These are phyloP conservation scores for Syngnathus scovelli DNA, from an alignment of 2,113 vertebrate species.

Conservation along the genomic window DNA sequence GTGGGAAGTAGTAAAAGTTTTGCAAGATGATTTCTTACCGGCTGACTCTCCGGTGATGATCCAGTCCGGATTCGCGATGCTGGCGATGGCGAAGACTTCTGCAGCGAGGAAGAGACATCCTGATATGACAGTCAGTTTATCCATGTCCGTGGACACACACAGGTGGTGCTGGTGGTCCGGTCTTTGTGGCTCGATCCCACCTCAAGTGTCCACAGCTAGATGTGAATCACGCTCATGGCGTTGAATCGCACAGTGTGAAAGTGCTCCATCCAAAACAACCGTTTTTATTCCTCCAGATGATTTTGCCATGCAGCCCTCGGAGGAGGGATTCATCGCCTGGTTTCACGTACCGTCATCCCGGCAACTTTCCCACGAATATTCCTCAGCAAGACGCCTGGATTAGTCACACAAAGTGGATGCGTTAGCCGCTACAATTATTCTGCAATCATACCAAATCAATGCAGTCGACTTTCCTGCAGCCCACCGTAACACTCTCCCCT, in stretches of 20 bases:
- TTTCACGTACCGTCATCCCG: constrained; percentile 11
- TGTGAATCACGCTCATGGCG: constrained; percentile 16
- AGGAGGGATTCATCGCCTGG: constrained; percentile 13
- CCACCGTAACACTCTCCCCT: constrained; percentile 12
- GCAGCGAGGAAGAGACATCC: constrained; percentile 93
- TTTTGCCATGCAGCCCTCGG: constrained; percentile 2
- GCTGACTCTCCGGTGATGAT: constrained; percentile 90
- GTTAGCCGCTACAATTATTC: not conserved
- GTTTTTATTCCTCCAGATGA: not conserved
- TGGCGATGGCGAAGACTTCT: constrained; percentile 95
- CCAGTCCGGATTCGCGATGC: constrained; percentile 92
- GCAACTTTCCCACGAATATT: not conserved
- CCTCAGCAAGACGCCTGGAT: not conserved
- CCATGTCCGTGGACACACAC: constrained; percentile 67
- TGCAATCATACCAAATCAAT: not conserved
- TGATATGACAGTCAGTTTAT: constrained; percentile 95
- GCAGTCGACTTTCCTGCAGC: constrained; percentile 26
- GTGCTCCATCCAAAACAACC: constrained; percentile 2
- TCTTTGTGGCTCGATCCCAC: constrained; percentile 27
- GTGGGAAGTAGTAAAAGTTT: not conserved
- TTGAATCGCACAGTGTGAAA: not conserved
- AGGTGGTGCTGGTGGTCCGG: constrained; percentile 2
- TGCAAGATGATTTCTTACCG: constrained; percentile 67
- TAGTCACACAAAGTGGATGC: not conserved
- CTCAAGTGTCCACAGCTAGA: constrained; percentile 15